These are phyloP conservation scores for Lordiphosa mommai DNA, from an alignment of 1,140 invertebrate genomes.

Conservation along the genomic window DNA sequence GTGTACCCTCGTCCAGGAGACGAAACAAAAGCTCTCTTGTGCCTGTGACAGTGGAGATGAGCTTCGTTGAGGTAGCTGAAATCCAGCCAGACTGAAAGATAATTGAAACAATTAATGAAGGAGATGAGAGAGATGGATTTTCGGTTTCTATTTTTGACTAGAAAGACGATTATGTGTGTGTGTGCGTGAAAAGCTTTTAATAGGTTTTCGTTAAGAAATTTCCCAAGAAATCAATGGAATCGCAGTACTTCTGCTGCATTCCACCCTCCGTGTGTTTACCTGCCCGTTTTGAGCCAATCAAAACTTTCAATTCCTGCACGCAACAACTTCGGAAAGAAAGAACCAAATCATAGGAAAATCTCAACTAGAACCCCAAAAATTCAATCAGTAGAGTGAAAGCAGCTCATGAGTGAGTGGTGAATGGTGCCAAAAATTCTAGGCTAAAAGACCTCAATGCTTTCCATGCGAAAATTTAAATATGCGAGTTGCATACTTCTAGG, in stretches of 20 bases:
- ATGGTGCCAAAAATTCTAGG: constrained; percentile 12
- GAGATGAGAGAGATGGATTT: no score
- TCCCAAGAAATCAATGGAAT: no score
- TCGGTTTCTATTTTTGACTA: no score
- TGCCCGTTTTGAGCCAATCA: not conserved
- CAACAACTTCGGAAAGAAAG: constrained; percentile 21
- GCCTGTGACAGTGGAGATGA: no score
- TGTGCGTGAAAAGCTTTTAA: no score
- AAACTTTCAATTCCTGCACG: constrained; percentile 18
- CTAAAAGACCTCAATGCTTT: constrained; percentile 31
- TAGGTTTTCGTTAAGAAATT: no score
- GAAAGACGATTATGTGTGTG: no score
- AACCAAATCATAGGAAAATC: constrained; percentile 6
- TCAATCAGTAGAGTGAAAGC: constrained; percentile 20
- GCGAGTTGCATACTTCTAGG: constrained; percentile 65
- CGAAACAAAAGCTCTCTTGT: constrained; percentile 18
- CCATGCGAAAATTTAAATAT: constrained; percentile 66
- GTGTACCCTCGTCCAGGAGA: constrained; percentile 1
- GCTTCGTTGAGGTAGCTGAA: no score
- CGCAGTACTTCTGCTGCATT: no score
- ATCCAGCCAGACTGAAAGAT: no score
- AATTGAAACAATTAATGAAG: no score
- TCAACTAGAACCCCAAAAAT: constrained; percentile 14
- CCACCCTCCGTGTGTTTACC: not conserved
- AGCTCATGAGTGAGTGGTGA: constrained; percentile 1